Evolutionary conservation across 2,888 invertebrate species (phyloP), one percentile per base, ranked within the genome.

Genomic region (Oscheius sp.): DNA sequence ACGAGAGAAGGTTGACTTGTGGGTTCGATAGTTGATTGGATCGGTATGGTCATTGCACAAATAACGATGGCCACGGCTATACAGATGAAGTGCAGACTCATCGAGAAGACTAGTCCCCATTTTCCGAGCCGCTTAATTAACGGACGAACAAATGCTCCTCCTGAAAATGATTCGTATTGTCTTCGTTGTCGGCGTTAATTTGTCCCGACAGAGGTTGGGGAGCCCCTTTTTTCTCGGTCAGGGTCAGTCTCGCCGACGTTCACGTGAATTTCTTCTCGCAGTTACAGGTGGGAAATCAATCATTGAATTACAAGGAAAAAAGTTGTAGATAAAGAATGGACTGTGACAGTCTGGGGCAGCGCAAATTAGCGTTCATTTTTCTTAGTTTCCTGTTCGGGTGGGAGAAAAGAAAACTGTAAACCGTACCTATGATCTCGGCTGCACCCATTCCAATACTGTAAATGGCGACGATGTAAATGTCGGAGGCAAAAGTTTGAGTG

Each of bases 391-490:
- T 35, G 35, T 35, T 35, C 9, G 35, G 35, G 35, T 35, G 35
- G 9, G 35, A 35, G 5, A 35, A 9, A 35, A 35, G 5, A 9
- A 35, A 9, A 35, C 35, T 35, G 35, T 35, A 35, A 35, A 3
- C 35, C 77, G 41, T 23, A 77, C 80, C 80, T 49, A 78, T 76
- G 49, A 76, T 76, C 52, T 77, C 80, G 18, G 80, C 76, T n/a
- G 75, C 21, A 25, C 80, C 80, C 80, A 78, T 78, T 1, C 77
- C 74, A 27, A 78, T 64, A 13, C 77, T 77, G 72, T 78, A 80
- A 35, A 78, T 76, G 59, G 73, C 77, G 53, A 80, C 75, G 52
- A 78, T 80, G 66, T 76, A 80, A 23, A 78, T 72, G 71, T 80
- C 80, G 29, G 72, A 59, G 55, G 53, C 68, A 73, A 78, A 76